Conservation (phyloP, 2,797 vertebrate genomes). For the Mallotus villosus region DNA sequence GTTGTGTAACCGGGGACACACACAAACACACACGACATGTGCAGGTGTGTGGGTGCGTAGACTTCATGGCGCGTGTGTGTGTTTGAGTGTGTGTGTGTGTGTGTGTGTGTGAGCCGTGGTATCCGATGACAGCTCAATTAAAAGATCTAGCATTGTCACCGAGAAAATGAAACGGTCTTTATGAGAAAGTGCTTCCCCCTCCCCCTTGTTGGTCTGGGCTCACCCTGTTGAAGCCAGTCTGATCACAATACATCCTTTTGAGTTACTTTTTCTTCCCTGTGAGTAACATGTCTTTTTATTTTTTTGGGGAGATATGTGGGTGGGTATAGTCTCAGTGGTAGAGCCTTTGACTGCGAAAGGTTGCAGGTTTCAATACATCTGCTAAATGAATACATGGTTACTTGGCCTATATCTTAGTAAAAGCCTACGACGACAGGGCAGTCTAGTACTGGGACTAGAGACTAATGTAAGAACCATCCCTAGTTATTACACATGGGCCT, state of each 20-base stretch:
- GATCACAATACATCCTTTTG: not conserved
- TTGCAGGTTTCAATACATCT: too few relatives aligned
- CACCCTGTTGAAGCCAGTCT: not conserved
- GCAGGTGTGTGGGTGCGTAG: slow-evolving; percentile 11
- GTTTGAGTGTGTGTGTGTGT: slow-evolving; percentile 11
- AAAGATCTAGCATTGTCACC: slow-evolving; percentile 21
- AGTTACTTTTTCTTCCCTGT: not conserved
- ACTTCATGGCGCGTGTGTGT: not conserved
- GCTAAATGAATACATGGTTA: too few relatives aligned
- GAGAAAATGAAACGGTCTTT: not conserved
- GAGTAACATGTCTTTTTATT: too few relatives aligned
- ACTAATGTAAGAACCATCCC: not conserved
- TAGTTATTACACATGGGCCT: not conserved
- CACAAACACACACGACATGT: slow-evolving; percentile 17
- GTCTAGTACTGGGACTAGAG: not conserved
- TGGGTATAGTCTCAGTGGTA: too few relatives aligned
- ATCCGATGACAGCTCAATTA: slow-evolving; percentile 66
- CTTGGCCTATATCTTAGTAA: too few relatives aligned
- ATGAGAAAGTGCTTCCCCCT: not conserved
- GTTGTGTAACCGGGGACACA: slow-evolving; percentile 58
- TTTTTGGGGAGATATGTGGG: too few relatives aligned
- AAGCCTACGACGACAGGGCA: too few relatives aligned
- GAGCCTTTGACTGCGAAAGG: too few relatives aligned
- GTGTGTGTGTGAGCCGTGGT: slow-evolving; percentile 39
- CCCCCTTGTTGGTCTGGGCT: not conserved